A percentile compares a stretch with the other conserved stretches of the same genome.
These are phyloP conservation scores for Phenganax marumi DNA, from an alignment of 92 coral and sea anemone species.

Conservation along the genomic window DNA sequence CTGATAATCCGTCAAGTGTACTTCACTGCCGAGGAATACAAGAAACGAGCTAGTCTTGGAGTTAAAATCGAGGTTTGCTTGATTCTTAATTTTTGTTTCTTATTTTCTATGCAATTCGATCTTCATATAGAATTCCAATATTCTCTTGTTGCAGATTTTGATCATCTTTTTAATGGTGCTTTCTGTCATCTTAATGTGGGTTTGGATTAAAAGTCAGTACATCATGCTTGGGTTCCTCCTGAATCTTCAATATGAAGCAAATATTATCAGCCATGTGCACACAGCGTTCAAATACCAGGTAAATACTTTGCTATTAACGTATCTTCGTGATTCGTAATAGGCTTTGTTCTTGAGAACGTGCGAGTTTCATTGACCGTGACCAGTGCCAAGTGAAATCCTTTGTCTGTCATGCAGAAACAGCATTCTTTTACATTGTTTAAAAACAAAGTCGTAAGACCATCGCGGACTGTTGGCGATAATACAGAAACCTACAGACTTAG, in stretches of 20 bases:
- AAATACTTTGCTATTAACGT: not conserved
- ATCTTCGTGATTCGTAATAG: too few species aligned
- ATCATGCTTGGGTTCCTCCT: not conserved
- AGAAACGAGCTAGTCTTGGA: not conserved
- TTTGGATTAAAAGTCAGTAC: conserved; percentile 30
- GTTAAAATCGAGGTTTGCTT: conserved; percentile 20
- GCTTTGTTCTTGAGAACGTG: too few species aligned
- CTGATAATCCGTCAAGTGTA: conserved; percentile 21
- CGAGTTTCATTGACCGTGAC: too few species aligned
- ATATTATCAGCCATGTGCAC: not conserved
- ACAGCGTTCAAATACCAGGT: conserved; percentile 24
- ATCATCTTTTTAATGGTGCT: conserved; percentile 6
- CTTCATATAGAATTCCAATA: not conserved
- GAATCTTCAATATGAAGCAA: conserved; percentile 2
- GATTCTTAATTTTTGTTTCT: not conserved
- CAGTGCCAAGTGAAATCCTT: too few species aligned
- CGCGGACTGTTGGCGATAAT: too few species aligned
- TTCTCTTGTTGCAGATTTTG: not conserved
- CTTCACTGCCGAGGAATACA: not conserved
- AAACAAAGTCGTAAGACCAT: too few species aligned
- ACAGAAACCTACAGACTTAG: not conserved
- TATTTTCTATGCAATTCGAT: not conserved
- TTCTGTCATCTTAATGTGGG: conserved; percentile 24
- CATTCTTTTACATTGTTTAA: too few species aligned
- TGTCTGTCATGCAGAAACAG: too few species aligned